Evolutionary conservation across 2,888 invertebrate genomes (phyloP).

Genomic region (Drosophila mimica): DNA sequence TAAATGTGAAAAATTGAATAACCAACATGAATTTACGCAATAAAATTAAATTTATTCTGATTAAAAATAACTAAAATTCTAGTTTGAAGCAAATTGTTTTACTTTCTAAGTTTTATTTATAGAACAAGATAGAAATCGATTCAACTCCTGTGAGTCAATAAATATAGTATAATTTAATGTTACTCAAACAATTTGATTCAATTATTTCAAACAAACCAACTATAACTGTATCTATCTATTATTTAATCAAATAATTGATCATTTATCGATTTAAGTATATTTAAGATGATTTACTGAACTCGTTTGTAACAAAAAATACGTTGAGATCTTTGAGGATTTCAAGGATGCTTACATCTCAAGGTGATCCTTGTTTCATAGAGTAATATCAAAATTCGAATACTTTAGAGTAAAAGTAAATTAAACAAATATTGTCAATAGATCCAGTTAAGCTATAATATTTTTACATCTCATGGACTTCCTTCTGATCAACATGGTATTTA

Average conservation of each 20-base stretch:
- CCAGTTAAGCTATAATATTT: background rate
- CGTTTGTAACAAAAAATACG: background rate
- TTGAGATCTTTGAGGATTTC: background rate
- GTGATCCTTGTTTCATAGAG: background rate
- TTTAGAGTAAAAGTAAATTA: background rate
- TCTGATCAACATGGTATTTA: background rate
- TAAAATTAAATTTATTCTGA: background rate
- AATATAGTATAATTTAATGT: background rate
- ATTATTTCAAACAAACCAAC: background rate
- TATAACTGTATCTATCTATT: background rate
- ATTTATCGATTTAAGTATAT: background rate
- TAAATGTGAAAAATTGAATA: background rate
- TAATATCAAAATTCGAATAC: background rate
- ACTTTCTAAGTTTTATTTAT: background rate
- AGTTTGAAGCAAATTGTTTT: background rate
- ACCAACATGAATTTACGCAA: background rate
- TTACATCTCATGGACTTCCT: background rate
- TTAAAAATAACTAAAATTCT: background rate
- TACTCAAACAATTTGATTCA: background rate
- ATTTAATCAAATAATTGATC: background rate
- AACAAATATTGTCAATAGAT: background rate
- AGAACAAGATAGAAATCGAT: background rate
- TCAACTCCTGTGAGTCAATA: background rate
- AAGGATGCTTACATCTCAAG: background rate
- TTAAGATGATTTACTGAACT: background rate